phyloP scores from a whole-genome alignment of 2,888 invertebrate genomes.

The Parnassius apollo region DNA sequence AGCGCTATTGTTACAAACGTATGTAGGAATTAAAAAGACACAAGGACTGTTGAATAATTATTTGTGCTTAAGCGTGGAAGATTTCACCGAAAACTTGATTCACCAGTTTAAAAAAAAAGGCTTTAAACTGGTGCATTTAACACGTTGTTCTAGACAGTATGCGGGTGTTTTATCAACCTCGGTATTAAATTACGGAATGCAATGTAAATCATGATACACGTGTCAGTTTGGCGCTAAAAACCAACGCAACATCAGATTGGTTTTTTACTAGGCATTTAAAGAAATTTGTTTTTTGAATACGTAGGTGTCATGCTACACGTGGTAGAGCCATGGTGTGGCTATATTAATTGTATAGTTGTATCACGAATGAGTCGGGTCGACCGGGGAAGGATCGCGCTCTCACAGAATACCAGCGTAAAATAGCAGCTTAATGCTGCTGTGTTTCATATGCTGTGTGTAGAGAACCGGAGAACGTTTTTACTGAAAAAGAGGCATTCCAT shows the following conservation, averaged over 20 bases:
- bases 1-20: neutral
- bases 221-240: neutral
- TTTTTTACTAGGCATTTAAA: neutral
- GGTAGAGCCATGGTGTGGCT: too few species aligned
- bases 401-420: too few species aligned
- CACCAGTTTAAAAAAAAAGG: slow-evolving; percentile 17
- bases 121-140: slow-evolving; percentile 3
- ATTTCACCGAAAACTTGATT: slow-evolving; percentile 11
- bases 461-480: too few species aligned
- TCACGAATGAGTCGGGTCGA: too few species aligned
- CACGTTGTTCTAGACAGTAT: slow-evolving; percentile 9
- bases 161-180: slow-evolving; percentile 6
- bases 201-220: neutral
- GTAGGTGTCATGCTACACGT: too few species aligned
- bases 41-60: neutral
- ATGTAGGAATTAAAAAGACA: neutral
- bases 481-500: too few species aligned
- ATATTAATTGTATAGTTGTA: too few species aligned
- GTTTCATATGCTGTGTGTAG: too few species aligned
- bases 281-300: neutral
- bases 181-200: neutral
- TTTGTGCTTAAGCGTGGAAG: slow-evolving; percentile 18
- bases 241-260: neutral
- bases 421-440: too few species aligned
- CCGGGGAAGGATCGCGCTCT: too few species aligned